Conservation (phyloP, 2,797 vertebrate species). For the Siniperca undulata region DNA sequence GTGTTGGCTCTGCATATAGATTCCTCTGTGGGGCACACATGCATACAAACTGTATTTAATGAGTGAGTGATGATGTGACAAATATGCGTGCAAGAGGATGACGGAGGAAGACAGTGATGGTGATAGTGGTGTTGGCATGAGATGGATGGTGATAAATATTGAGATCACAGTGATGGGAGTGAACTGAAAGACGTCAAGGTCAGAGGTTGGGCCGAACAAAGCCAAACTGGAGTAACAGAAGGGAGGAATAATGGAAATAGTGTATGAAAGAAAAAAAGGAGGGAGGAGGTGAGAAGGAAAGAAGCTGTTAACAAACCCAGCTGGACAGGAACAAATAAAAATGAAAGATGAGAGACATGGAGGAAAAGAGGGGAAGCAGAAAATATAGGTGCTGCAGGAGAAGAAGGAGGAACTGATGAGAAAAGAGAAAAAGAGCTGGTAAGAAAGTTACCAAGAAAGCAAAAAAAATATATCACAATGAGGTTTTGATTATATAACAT, state of each 20-base stretch:
- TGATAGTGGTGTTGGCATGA: background rate
- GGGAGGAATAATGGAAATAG: background rate
- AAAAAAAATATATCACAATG: background rate
- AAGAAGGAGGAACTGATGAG: background rate
- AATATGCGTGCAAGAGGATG: background rate
- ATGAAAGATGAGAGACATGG: slow-evolving; percentile 20
- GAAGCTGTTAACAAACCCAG: slow-evolving; percentile 9
- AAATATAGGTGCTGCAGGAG: background rate
- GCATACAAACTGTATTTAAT: background rate
- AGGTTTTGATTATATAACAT: slow-evolving; percentile 14
- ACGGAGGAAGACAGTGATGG: background rate
- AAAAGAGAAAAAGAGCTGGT: background rate
- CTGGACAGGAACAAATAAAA: slow-evolving; percentile 20
- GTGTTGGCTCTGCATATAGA: background rate
- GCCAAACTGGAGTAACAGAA: background rate
- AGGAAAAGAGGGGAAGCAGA: background rate
- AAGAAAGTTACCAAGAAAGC: too few species aligned
- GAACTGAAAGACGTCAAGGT: background rate
- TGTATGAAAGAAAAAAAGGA: background rate
- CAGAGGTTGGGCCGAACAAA: background rate
- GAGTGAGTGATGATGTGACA: slow-evolving; percentile 29
- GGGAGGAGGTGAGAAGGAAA: background rate
- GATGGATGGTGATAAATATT: background rate
- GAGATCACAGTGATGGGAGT: background rate
- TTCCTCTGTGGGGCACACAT: slow-evolving; percentile 2